phyloP scores from a whole-genome alignment of 2,888 invertebrate species.

The Lasioglossum lativentre region DNA sequence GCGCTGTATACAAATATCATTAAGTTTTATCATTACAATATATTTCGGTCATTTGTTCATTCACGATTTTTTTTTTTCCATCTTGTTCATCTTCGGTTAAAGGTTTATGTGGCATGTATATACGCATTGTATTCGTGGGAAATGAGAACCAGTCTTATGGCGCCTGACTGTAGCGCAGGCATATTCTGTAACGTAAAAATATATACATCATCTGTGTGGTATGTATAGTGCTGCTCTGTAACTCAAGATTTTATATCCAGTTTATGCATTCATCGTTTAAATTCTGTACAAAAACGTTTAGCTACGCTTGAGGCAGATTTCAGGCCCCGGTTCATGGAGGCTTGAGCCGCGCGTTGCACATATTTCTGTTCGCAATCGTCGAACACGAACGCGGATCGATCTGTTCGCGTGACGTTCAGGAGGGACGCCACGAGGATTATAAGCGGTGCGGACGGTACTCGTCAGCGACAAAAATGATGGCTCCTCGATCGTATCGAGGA shows the following conservation, averaged over 20 bases:
- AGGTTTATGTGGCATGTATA: constrained; percentile 82
- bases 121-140: constrained; percentile 84
- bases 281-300: constrained; percentile 84
- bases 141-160: constrained; percentile 85
- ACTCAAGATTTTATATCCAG: constrained; percentile 84
- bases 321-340: constrained; percentile 60
- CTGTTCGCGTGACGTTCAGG: constrained; percentile 6
- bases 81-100: constrained; percentile 64
- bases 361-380: background rate
- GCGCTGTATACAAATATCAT: constrained; percentile 84
- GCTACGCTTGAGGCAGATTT: constrained; percentile 78
- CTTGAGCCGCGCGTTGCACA: constrained; percentile 54
- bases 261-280: constrained; percentile 75
- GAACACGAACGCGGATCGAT: background rate
- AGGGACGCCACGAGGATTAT: constrained; percentile 19
- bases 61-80: constrained; percentile 17
- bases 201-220: constrained; percentile 85
- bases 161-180: constrained; percentile 82
- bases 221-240: constrained; percentile 85
- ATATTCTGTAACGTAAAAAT: constrained; percentile 85
- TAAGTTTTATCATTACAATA: constrained; percentile 82
- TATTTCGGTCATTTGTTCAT: constrained; percentile 70
- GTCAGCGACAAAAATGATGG: constrained; percentile 9
- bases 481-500: background rate
- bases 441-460: constrained; percentile 13